Evolutionary conservation across 2,113 vertebrate genomes (phyloP).

Genomic region (Sus scrofa): T2T-Sscrofa CM000820.6:85057001-85057500

Average conservation of each 20-base stretch:
- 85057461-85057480: slow-evolving; percentile 34
- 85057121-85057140: slow-evolving; percentile 62
- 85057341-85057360: slow-evolving; percentile 33
- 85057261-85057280: slow-evolving; percentile 53
- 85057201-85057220: slow-evolving; percentile 81
- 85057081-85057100: slow-evolving; percentile 28
- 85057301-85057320: slow-evolving; percentile 1
- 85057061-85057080: slow-evolving; percentile 7
- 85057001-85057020: slow-evolving; percentile 54
- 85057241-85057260: slow-evolving; percentile 55
- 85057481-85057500: neutral
- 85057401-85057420: neutral
- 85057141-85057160: slow-evolving; percentile 85
- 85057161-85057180: slow-evolving; percentile 79
- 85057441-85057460: neutral
- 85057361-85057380: slow-evolving; percentile 36
- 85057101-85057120: slow-evolving; percentile 71
- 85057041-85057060: slow-evolving; percentile 27
- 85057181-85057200: slow-evolving; percentile 78
- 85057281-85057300: slow-evolving; percentile 23
- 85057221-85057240: slow-evolving; percentile 65
- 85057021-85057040: slow-evolving; percentile 63
- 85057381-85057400: neutral
- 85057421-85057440: neutral
- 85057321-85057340: neutral